These are phyloP conservation scores for Nymphalis c-album DNA, from an alignment of 2,888 invertebrate genomes.

Conservation along the genomic window DNA sequence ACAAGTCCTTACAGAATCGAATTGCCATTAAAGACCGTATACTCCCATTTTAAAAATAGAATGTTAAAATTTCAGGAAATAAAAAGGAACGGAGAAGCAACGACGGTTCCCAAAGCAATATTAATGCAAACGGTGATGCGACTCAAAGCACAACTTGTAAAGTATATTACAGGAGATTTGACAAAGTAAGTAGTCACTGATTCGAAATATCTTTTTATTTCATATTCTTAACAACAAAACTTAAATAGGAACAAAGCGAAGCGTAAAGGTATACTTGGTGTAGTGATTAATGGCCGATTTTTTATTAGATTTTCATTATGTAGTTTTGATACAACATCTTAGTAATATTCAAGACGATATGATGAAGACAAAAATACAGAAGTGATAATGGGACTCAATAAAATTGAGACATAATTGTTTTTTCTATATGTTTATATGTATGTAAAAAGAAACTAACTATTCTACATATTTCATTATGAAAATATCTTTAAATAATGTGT, in stretches of 20 bases:
- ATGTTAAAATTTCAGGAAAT: conserved; percentile 53
- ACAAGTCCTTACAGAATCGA: no score
- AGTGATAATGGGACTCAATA: no score
- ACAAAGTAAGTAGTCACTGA: conserved; percentile 58
- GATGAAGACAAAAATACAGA: background rate
- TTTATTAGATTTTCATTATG: no score
- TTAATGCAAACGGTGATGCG: conserved; percentile 58
- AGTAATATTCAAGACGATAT: no score
- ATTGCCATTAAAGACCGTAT: background rate
- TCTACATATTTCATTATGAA: no score
- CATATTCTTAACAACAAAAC: background rate
- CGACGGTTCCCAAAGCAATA: conserved; percentile 67
- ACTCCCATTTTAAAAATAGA: background rate
- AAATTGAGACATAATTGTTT: no score
- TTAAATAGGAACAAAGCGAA: no score
- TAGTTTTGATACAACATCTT: no score
- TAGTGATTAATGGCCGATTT: background rate
- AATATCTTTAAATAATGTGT: no score
- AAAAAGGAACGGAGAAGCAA: conserved; percentile 65
- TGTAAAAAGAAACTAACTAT: no score
- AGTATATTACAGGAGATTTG: conserved; percentile 67
- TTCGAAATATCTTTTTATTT: background rate
- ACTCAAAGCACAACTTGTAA: conserved; percentile 82
- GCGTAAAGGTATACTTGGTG: no score
- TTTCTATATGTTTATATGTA: no score